These are phyloP conservation scores for Cryptoblepharus egeriae DNA, from an alignment of 2,797 vertebrate species.

Conservation along the genomic window DNA sequence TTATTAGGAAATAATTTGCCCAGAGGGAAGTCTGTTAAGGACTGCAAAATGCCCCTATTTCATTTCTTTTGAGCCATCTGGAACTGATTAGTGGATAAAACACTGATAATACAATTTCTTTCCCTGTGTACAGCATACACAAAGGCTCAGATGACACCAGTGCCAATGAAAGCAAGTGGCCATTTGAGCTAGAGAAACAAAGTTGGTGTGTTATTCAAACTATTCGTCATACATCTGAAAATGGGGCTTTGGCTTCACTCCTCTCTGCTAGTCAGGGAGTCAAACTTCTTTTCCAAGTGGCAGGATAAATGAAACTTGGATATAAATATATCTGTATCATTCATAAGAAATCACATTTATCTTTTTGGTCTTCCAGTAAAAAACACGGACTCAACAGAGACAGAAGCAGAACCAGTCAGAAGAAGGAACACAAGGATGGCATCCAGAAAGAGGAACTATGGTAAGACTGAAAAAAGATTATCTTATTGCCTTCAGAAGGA, in stretches of 20 bases:
- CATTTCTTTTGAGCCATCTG: slow-evolving; percentile 3
- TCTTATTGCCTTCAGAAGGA: neutral
- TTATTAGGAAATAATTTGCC: neutral
- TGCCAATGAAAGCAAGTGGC: neutral
- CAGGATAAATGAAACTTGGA: neutral
- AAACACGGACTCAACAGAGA: no score
- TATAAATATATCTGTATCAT: neutral
- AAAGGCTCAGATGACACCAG: slow-evolving; percentile 13
- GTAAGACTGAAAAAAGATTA: neutral
- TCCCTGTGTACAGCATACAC: neutral
- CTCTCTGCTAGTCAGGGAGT: fast-evolving
- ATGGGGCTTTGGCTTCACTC: neutral
- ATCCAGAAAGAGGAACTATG: neutral
- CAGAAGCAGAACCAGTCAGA: neutral
- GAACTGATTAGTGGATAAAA: slow-evolving; percentile 17
- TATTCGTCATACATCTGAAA: neutral
- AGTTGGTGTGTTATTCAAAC: neutral
- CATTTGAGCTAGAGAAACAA: neutral
- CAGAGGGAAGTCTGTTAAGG: neutral
- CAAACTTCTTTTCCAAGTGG: no score
- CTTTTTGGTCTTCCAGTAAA: neutral
- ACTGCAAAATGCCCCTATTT: slow-evolving; percentile 4
- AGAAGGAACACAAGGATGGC: neutral
- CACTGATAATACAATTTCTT: slow-evolving; percentile 14
- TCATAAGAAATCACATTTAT: neutral